Evolutionary conservation across 92 coral and sea anemone species (phyloP).

Genomic region (Blastomussa wellsi): DNA sequence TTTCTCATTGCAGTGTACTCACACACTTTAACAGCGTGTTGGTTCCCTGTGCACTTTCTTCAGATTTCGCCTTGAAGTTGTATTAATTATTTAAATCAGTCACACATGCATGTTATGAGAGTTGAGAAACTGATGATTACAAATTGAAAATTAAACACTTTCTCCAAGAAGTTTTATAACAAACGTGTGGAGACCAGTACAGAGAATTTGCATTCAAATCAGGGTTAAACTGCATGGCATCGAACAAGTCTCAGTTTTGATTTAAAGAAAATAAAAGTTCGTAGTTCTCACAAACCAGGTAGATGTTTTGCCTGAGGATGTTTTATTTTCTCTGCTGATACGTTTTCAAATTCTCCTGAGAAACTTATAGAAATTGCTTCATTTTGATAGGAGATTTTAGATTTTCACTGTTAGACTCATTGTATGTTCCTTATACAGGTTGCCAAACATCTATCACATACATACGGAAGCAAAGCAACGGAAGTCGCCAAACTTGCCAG

Average conservation of each 20-base stretch:
- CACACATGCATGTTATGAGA: neutral
- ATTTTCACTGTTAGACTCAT: neutral
- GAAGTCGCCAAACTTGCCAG: slow-evolving; percentile 88
- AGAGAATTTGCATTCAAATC: neutral
- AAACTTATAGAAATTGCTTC: neutral
- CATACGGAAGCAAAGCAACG: slow-evolving; percentile 91
- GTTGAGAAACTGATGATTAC: too few species aligned
- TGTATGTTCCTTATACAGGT: slow-evolving; percentile 52
- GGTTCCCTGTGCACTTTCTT: neutral
- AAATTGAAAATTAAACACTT: too few species aligned
- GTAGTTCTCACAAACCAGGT: neutral
- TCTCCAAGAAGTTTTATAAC: neutral
- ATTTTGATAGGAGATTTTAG: neutral
- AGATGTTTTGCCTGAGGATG: neutral
- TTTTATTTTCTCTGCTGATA: neutral
- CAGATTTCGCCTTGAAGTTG: neutral
- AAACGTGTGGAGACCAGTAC: neutral
- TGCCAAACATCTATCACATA: slow-evolving; percentile 85
- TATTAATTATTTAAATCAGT: neutral
- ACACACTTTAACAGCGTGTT: neutral
- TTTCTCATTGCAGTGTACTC: neutral
- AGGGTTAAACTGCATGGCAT: neutral
- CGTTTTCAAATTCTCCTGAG: neutral
- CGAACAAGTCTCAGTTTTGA: neutral
- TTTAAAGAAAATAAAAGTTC: neutral